phyloP scores from a whole-genome alignment of 2,888 invertebrate genomes.

The Synanthedon formicaeformis region DNA sequence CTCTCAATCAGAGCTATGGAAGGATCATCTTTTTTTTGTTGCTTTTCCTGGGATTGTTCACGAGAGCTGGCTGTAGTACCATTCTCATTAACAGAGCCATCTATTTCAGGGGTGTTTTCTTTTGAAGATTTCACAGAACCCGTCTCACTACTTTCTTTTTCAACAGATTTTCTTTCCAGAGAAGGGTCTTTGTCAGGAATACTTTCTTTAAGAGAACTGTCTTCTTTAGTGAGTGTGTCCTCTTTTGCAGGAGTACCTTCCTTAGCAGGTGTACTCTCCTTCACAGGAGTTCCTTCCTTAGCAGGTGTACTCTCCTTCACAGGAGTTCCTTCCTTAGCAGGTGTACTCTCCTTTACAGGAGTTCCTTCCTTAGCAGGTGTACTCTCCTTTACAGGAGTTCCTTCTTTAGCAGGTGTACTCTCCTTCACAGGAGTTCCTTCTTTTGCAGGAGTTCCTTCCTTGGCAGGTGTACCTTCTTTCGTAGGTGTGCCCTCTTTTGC shows the following conservation, averaged over 20 bases:
- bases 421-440: conserved; percentile 16
- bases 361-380: conserved; percentile 23
- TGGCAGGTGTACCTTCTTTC: conserved; percentile 24
- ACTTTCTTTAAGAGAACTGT: conserved; percentile 12
- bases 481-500: conserved; percentile 14
- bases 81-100: conserved; percentile 45
- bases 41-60: conserved; percentile 52
- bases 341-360: conserved; percentile 18
- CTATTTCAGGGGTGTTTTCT: conserved; percentile 39
- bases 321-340: conserved; percentile 24
- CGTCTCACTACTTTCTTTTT: conserved; percentile 25
- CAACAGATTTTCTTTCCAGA: conserved; percentile 30
- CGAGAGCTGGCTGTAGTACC: conserved; percentile 54
- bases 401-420: conserved; percentile 6
- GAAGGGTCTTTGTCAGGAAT: conserved; percentile 24
- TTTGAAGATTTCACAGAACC: conserved; percentile 33
- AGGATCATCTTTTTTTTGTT: conserved; percentile 42
- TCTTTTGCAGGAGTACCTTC: conserved; percentile 25
- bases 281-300: conserved; percentile 15
- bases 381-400: conserved; percentile 6
- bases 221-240: conserved; percentile 20
- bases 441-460: conserved; percentile 24
- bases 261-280: conserved; percentile 24
- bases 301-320: conserved; percentile 17
- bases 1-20: conserved; percentile 57